A percentile compares a stretch with the other conserved stretches of the same genome.
phyloP scores from a whole-genome alignment of 2,888 invertebrate species.

The Orthosia gothica region DNA sequence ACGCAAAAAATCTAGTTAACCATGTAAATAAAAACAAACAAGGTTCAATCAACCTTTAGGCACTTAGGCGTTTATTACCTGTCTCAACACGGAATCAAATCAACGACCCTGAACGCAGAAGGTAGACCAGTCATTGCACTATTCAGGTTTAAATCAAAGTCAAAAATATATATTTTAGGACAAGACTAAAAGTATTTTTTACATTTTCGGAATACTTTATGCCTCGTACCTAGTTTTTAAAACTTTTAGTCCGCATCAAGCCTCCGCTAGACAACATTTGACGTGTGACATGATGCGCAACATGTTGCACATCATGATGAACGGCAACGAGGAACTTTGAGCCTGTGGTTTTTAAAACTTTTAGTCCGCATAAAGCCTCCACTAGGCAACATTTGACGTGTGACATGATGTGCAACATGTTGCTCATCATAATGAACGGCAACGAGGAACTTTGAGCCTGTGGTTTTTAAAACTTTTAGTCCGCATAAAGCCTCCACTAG shows the following conservation, averaged over 20 bases:
- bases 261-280: no score
- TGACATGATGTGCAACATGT: no score
- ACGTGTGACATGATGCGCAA: no score
- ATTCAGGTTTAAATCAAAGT: background rate
- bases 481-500: no score
- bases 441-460: no score
- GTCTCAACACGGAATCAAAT: constrained; percentile 43
- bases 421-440: no score
- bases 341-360: background rate
- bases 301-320: no score
- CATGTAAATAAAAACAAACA: constrained; percentile 15
- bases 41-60: background rate
- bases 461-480: no score
- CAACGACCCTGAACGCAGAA: constrained; percentile 43
- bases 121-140: constrained; percentile 18
- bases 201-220: background rate
- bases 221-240: background rate
- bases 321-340: background rate
- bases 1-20: background rate
- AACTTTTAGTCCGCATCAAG: background rate
- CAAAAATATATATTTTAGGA: background rate
- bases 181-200: background rate
- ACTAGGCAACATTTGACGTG: no score
- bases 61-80: constrained; percentile 11
- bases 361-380: no score